Percentiles rank a stretch among this genome's conserved stretches.
These are phyloP conservation scores for Euura saliciscinereae DNA, from an alignment of 1,140 invertebrate species.

Conservation along the genomic window DNA sequence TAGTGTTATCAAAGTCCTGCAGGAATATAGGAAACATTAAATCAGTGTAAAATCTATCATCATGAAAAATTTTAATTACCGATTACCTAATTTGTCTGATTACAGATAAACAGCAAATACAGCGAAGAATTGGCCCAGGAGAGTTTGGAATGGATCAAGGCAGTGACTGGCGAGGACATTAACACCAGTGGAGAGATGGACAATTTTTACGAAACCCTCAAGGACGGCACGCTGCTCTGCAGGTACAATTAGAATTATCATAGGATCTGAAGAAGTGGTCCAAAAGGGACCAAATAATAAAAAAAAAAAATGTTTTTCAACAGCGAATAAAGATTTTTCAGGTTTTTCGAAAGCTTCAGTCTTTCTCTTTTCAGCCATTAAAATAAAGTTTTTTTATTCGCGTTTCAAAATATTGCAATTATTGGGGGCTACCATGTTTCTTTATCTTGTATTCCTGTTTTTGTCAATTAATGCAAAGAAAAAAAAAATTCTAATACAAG, in stretches of 20 bases:
- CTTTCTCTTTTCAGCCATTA: too few relatives aligned
- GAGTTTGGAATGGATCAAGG: conserved; percentile 88
- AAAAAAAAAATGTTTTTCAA: not conserved
- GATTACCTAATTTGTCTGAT: not conserved
- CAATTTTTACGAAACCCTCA: conserved; percentile 89
- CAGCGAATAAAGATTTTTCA: too few relatives aligned
- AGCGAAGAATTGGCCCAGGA: conserved; percentile 90
- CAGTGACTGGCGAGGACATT: conserved; percentile 79
- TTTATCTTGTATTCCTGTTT: too few relatives aligned
- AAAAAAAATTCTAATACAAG: not conserved
- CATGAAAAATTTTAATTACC: too few relatives aligned
- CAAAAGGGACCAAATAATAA: not conserved
- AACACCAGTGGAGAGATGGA: conserved; percentile 86
- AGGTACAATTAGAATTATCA: conserved; percentile 63
- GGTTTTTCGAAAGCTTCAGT: too few relatives aligned
- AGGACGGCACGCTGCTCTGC: conserved; percentile 87
- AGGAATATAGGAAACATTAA: too few relatives aligned
- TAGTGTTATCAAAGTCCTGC: too few relatives aligned
- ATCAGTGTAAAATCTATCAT: too few relatives aligned
- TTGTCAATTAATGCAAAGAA: not conserved
- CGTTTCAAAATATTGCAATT: too few relatives aligned
- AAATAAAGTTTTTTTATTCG: too few relatives aligned
- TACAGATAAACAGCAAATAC: conserved; percentile 94
- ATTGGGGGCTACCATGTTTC: too few relatives aligned
- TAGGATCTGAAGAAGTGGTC: not conserved